Evolutionary conservation across 2,797 vertebrate species (phyloP).

Genomic region (Malacoraja senta): DNA sequence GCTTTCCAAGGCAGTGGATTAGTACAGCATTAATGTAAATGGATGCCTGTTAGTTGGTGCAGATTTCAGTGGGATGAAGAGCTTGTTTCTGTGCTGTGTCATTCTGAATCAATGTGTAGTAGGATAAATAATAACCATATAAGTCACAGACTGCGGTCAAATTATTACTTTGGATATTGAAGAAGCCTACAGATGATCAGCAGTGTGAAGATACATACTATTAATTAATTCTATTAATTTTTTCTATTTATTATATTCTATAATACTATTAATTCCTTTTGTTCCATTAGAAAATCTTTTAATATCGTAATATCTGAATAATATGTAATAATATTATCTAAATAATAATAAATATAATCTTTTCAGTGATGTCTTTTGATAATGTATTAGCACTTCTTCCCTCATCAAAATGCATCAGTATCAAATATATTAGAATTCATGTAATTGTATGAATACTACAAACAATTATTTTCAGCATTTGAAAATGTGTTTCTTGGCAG

Average conservation of each 20-base stretch:
- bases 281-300: background rate
- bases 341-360: background rate
- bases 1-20: too few species aligned
- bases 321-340: too few species aligned
- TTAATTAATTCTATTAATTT: background rate
- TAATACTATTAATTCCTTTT: background rate
- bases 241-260: background rate
- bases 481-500: slow-evolving; percentile 49
- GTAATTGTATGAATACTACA: too few species aligned
- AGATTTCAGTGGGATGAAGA: too few species aligned
- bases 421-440: background rate
- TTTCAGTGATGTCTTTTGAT: background rate
- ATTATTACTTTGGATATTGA: background rate
- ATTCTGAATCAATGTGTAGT: too few species aligned
- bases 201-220: background rate
- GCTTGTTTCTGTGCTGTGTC: too few species aligned
- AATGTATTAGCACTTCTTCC: background rate
- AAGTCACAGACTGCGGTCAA: too few species aligned
- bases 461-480: background rate
- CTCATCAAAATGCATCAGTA: background rate
- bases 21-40: too few species aligned
- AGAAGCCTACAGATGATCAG: background rate
- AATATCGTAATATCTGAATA: background rate
- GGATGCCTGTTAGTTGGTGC: too few species aligned
- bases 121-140: too few species aligned